A percentile compares a stretch with the other conserved stretches of the same genome.
Evolutionary conservation across 2,113 vertebrate species (phyloP).

Genomic region (Corythoichthys haematopterus): DNA sequence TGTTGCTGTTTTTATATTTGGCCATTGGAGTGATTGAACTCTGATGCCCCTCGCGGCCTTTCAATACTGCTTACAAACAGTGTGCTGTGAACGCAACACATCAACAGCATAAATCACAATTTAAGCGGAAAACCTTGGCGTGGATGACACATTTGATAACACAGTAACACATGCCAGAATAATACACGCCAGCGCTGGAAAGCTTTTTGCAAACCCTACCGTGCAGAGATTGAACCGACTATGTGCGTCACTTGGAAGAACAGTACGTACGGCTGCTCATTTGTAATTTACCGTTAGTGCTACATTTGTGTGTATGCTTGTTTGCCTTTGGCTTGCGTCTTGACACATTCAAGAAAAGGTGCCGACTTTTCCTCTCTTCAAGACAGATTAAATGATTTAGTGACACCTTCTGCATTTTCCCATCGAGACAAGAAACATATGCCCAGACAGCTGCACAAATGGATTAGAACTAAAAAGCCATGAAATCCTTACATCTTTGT

Average conservation of each 20-base stretch:
- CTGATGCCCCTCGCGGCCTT: slow-evolving; percentile 12
- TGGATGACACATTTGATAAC: slow-evolving; percentile 38
- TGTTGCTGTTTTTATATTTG: slow-evolving; percentile 29
- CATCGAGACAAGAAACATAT: slow-evolving; percentile 13
- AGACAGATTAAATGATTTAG: slow-evolving; percentile 38
- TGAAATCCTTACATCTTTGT: slow-evolving; percentile 3
- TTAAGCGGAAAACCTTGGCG: slow-evolving; percentile 45
- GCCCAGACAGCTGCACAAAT: neutral
- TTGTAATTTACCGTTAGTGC: slow-evolving; percentile 48
- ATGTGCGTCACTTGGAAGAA: slow-evolving; percentile 43
- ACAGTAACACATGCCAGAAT: slow-evolving; percentile 1
- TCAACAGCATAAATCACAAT: slow-evolving; percentile 40
- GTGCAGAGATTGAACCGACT: slow-evolving; percentile 44
- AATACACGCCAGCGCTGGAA: slow-evolving; percentile 34
- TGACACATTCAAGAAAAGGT: slow-evolving; percentile 15
- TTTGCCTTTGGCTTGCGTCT: slow-evolving; percentile 31
- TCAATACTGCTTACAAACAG: slow-evolving; percentile 11
- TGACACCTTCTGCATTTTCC: slow-evolving; percentile 12
- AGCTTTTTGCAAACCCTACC: slow-evolving; percentile 43
- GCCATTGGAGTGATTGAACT: slow-evolving; percentile 29
- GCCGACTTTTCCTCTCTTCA: slow-evolving; percentile 20
- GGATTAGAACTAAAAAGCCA: neutral
- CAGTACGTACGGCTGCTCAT: slow-evolving; percentile 30
- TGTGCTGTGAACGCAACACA: slow-evolving; percentile 25
- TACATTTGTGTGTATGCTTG: slow-evolving; percentile 14